Evolutionary conservation across 2,888 invertebrate genomes (phyloP).

Genomic region (Thymelicus lineola): DNA sequence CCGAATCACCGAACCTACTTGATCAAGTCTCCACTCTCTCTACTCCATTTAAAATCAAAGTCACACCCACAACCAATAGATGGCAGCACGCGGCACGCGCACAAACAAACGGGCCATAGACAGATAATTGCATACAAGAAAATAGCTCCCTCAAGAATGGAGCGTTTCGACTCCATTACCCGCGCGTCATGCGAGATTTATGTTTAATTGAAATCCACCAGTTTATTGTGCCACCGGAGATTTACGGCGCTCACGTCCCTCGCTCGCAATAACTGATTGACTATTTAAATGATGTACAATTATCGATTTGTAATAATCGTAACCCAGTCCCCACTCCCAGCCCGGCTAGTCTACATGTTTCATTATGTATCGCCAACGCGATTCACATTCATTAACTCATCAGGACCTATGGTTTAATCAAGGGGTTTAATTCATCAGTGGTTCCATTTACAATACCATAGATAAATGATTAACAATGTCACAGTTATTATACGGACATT

Average conservation of each 20-base stretch:
- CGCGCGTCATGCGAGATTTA: slow-evolving; percentile 73
- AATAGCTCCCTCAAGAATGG: slow-evolving; percentile 46
- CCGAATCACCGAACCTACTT: too few relatives aligned
- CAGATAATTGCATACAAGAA: slow-evolving; percentile 39
- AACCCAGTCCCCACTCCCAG: not conserved
- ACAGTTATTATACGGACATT: too few relatives aligned
- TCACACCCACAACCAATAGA: slow-evolving; percentile 4
- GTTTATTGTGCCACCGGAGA: slow-evolving; percentile 75
- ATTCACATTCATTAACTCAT: slow-evolving; percentile 1
- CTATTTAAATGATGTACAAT: slow-evolving; percentile 38
- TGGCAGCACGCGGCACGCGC: slow-evolving; percentile 20
- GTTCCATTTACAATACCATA: too few relatives aligned
- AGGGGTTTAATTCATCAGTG: too few relatives aligned
- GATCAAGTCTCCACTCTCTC: too few relatives aligned
- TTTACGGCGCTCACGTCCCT: slow-evolving; percentile 56
- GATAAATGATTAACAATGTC: too few relatives aligned
- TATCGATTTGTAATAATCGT: slow-evolving; percentile 32
- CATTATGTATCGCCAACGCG: not conserved
- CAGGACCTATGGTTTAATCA: not conserved
- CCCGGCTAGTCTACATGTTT: slow-evolving; percentile 3
- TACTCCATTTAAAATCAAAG: slow-evolving; percentile 5
- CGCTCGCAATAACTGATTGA: slow-evolving; percentile 37
- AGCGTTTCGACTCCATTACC: slow-evolving; percentile 71
- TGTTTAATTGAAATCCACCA: slow-evolving; percentile 81
- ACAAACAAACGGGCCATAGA: slow-evolving; percentile 24